phyloP scores from a whole-genome alignment of 2,113 vertebrate genomes.

The Cariama cristata region DNA sequence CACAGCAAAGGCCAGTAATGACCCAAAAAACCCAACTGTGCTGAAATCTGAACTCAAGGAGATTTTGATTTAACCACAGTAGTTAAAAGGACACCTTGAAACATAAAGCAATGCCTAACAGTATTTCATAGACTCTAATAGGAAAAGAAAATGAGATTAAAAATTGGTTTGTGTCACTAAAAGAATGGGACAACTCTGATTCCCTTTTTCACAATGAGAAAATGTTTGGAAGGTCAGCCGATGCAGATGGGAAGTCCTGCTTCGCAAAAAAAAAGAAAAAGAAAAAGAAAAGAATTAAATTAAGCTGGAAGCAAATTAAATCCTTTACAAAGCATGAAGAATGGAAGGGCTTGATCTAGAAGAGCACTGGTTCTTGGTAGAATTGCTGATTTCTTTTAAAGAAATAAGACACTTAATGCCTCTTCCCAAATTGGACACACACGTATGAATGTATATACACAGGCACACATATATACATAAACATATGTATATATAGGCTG shows the following conservation, averaged over 20 bases:
- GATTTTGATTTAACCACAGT: constrained; percentile 41
- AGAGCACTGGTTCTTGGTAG: neutral
- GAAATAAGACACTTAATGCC: constrained; percentile 19
- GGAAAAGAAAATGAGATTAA: constrained; percentile 32
- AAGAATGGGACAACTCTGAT: neutral
- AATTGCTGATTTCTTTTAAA: neutral
- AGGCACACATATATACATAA: neutral
- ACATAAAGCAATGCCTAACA: neutral
- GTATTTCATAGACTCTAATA: neutral
- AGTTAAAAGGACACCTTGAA: constrained; percentile 40
- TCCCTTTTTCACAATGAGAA: constrained; percentile 1
- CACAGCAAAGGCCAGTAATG: constrained; percentile 34
- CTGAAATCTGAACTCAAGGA: constrained; percentile 19
- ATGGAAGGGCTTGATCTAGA: neutral
- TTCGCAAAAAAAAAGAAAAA: neutral
- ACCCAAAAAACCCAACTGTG: constrained; percentile 40
- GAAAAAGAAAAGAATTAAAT: neutral
- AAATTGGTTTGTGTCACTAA: neutral
- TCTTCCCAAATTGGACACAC: neutral
- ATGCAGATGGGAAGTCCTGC: neutral
- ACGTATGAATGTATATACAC: neutral
- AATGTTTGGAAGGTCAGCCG: constrained; percentile 17
- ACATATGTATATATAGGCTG: neutral
- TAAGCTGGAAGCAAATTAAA: neutral
- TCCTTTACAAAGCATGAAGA: neutral